Percentiles rank a stretch among this genome's conserved stretches.
Evolutionary conservation across 30 jellyfish, hydroid and myxozoan species (phyloP).

Genomic region (Mastigias papua): DNA sequence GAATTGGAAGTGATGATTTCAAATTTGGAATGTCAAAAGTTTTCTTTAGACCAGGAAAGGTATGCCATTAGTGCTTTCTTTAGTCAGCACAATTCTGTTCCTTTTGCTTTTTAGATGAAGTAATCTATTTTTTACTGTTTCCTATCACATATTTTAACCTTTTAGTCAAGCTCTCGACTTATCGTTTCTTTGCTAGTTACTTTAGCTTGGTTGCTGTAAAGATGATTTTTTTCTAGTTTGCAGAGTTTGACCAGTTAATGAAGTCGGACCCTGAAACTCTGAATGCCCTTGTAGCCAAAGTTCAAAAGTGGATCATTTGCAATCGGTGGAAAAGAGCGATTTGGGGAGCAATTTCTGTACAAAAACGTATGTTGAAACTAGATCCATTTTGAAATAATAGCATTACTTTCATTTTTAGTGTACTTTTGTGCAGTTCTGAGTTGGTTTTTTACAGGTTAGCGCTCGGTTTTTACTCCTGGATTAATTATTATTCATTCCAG

Average conservation of each 20-base stretch:
- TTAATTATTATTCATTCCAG: slow-evolving; percentile 34
- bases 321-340: slow-evolving; percentile 95
- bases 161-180: too few species aligned
- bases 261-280: slow-evolving; percentile 97
- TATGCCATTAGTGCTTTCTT: slow-evolving; percentile 3
- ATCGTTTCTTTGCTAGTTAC: too few species aligned
- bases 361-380: slow-evolving; percentile 76
- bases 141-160: too few species aligned
- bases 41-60: slow-evolving; percentile 99
- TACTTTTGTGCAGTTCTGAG: neutral
- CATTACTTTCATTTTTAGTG: neutral
- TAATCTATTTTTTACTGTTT: too few species aligned
- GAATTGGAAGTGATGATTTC: slow-evolving; percentile 92
- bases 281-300: slow-evolving; percentile 90
- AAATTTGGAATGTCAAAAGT: slow-evolving; percentile 98
- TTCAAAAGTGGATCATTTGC: slow-evolving; percentile 88
- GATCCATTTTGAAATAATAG: too few species aligned
- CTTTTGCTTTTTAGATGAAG: too few species aligned
- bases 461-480: too few species aligned
- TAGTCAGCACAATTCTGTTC: too few species aligned
- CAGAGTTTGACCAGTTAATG: slow-evolving; percentile 98
- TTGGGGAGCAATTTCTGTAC: slow-evolving; percentile 99
- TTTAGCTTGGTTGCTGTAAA: too few species aligned
- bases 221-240: slow-evolving; percentile 85
- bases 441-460: too few species aligned